These are phyloP conservation scores for Eulemur rufifrons DNA, from an alignment of 2,113 vertebrate genomes.

Conservation along the genomic window DNA sequence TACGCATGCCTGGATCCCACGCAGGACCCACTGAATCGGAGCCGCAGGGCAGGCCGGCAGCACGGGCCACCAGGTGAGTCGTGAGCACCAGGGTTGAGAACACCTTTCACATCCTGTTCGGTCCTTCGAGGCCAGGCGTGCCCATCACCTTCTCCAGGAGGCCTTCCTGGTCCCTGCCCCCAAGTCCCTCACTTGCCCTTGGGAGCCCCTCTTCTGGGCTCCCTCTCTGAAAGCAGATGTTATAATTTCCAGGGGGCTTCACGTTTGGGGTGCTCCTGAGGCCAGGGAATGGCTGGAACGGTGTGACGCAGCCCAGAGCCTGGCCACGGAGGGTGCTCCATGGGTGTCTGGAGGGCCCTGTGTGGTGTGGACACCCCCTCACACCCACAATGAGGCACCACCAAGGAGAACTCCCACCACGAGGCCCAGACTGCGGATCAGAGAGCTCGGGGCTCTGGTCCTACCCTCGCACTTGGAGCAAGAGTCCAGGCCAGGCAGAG, in stretches of 20 bases:
- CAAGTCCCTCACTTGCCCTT: too few relatives aligned
- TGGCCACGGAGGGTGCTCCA: background rate
- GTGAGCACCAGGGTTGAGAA: background rate
- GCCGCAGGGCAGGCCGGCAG: background rate
- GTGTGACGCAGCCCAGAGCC: background rate
- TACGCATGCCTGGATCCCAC: too few relatives aligned
- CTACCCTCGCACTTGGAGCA: background rate
- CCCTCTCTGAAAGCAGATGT: background rate
- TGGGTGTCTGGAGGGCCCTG: background rate
- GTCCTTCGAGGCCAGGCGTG: background rate
- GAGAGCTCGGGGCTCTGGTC: fast-evolving
- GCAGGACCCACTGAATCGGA: background rate
- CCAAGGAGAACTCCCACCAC: background rate
- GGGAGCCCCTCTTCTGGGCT: background rate
- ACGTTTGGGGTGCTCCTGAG: fast-evolving
- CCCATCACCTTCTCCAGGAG: background rate
- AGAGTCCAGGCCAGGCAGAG: too few relatives aligned
- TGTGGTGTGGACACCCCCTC: background rate
- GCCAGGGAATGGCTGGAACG: too few relatives aligned
- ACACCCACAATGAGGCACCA: fast-evolving
- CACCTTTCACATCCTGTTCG: fast-evolving
- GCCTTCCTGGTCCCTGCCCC: background rate
- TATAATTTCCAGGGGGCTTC: too few relatives aligned
- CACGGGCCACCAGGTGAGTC: background rate
- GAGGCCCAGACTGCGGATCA: background rate